These are phyloP conservation scores for Xanthostigma xanthostigma DNA, from an alignment of 2,888 invertebrate genomes.

Conservation along the genomic window DNA sequence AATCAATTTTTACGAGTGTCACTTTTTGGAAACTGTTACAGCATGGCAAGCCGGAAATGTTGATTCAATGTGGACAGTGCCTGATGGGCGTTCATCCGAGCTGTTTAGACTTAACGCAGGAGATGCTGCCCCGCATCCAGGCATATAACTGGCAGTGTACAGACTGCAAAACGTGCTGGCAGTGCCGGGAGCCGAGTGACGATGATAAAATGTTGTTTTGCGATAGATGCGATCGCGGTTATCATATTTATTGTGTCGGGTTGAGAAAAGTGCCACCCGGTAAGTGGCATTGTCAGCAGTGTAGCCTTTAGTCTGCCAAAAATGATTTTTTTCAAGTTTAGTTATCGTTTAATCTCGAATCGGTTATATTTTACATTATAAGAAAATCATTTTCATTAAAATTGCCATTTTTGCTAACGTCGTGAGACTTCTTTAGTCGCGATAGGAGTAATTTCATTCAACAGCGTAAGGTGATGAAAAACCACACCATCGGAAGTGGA, in stretches of 20 bases:
- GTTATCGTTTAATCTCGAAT: too few relatives aligned
- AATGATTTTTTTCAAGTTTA: conserved; percentile 20
- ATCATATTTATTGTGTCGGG: conserved; percentile 84
- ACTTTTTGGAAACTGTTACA: neutral
- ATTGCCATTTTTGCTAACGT: too few relatives aligned
- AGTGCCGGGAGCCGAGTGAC: conserved; percentile 66
- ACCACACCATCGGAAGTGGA: too few relatives aligned
- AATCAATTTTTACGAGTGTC: neutral
- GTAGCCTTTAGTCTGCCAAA: conserved; percentile 43
- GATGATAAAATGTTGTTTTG: conserved; percentile 90
- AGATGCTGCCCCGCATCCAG: conserved; percentile 70
- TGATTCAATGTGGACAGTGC: conserved; percentile 45
- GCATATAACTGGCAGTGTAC: conserved; percentile 88
- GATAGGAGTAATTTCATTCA: too few relatives aligned
- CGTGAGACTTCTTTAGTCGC: too few relatives aligned
- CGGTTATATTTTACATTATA: too few relatives aligned
- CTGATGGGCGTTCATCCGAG: conserved; percentile 59
- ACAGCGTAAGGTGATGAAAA: too few relatives aligned
- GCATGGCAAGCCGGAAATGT: conserved; percentile 31
- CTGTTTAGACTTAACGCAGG: conserved; percentile 70
- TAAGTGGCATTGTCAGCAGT: conserved; percentile 80
- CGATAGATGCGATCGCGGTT: conserved; percentile 88
- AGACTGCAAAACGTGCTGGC: conserved; percentile 81
- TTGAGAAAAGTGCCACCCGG: conserved; percentile 66
- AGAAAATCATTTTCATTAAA: too few relatives aligned